Evolutionary conservation across 2,888 invertebrate species (phyloP), one percentile per base, ranked within the genome.

Genomic region (Drosophila lacicola): DNA sequence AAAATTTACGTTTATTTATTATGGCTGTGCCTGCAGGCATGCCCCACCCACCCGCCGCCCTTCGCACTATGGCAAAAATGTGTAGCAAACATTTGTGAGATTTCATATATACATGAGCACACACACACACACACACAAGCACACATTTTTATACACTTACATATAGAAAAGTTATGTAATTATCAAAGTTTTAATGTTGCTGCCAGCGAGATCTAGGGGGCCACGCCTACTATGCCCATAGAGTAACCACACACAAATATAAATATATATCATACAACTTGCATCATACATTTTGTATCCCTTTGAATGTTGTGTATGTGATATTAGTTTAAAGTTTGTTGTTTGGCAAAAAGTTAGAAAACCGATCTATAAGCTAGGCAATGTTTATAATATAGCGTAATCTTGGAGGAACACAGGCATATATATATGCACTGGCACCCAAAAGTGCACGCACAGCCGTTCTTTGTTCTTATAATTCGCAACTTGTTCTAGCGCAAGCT

Each of bases 1-100:
- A 85, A 83, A 87, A 88, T 83, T 88, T 82, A 83, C 88, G 88
- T 83, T 82, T 83, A 83, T 88, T 88, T 83, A 83, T 83, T 83
- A 88, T 79, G 74, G 72, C 65, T 70, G 53, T 62, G 63, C 50
- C 78, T 50, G 78, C 61, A 60, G 68, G 17, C 47, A 63, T 37
- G 53, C 67, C 51, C 50, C 66, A 46, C 14, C 47, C 51, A 58
- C 56, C n/a, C 17, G 1, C 55, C 36, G 46, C 54, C 33, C 39
- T 45, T 33, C 51, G 58, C 62, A 66, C 69, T 63, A 60, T 54
- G 67, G 82, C 71, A 71, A 72, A 81, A 78, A 81, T 80, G 57
- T 84, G 75, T 72, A 74, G 82, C 82, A 84, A 80, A 86, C 83
- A 82, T 80, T 87, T 83, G 72, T 60, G 83, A 85, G 80, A 84